These are phyloP conservation scores for Planiliza haematocheilus DNA, from an alignment of 2,113 vertebrate genomes.

Conservation along the genomic window DNA sequence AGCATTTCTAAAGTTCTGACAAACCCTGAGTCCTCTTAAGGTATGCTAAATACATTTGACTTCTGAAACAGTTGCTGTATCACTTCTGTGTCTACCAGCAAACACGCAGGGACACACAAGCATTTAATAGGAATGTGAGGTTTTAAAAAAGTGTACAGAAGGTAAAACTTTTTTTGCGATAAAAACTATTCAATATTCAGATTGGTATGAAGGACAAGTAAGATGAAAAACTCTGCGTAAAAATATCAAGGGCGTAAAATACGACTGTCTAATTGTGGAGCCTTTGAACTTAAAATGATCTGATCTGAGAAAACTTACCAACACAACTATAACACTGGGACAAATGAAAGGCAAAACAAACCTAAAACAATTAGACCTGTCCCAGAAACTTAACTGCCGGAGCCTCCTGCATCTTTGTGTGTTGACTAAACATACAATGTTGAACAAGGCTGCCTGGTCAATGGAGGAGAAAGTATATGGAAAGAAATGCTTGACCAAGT, in stretches of 20 bases:
- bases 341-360: constrained; percentile 13
- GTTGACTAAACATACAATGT: constrained; percentile 49
- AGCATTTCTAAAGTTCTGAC: no score
- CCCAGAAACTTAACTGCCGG: constrained; percentile 9
- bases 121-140: background rate
- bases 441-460: constrained; percentile 17
- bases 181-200: background rate
- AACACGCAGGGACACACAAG: no score
- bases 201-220: background rate
- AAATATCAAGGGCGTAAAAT: background rate
- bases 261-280: background rate
- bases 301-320: background rate
- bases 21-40: no score
- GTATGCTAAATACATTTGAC: no score
- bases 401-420: constrained; percentile 15
- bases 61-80: no score
- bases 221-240: background rate
- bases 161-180: no score
- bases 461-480: constrained; percentile 14
- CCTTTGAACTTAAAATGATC: background rate
- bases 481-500: constrained; percentile 24
- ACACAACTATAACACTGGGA: background rate
- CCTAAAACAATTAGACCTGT: background rate
- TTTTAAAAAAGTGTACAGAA: background rate
- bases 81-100: no score